phyloP scores from a whole-genome alignment of 2,113 vertebrate species.

The Pterophyllum scalare region DNA sequence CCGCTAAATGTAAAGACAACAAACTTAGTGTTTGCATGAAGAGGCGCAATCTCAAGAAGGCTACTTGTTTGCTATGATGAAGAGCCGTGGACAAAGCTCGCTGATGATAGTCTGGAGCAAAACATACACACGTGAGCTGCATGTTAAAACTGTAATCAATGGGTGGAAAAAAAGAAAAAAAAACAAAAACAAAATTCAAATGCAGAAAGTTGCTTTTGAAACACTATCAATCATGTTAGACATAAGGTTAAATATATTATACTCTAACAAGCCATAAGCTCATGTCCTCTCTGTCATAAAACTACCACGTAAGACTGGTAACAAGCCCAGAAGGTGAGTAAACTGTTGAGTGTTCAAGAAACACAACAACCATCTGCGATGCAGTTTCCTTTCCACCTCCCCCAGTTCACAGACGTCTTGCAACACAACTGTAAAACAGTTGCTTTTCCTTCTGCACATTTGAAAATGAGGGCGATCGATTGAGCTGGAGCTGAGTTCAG shows the following conservation, averaged over 20 bases:
- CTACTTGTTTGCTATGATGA: neutral
- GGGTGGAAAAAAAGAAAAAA: neutral
- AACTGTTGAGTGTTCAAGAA: slow-evolving; percentile 68
- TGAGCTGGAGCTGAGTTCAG: slow-evolving; percentile 63
- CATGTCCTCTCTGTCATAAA: slow-evolving; percentile 38
- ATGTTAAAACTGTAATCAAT: slow-evolving; percentile 10
- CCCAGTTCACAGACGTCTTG: slow-evolving; percentile 73
- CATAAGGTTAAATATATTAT: slow-evolving; percentile 41
- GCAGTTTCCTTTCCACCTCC: slow-evolving; percentile 75
- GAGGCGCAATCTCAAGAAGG: neutral
- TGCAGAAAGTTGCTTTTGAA: slow-evolving; percentile 18
- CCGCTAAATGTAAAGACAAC: neutral
- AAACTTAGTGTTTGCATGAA: neutral
- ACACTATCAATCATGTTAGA: slow-evolving; percentile 5
- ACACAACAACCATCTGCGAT: slow-evolving; percentile 73
- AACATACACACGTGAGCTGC: neutral
- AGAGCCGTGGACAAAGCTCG: too few species aligned
- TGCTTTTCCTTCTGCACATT: slow-evolving; percentile 72
- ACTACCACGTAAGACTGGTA: slow-evolving; percentile 54
- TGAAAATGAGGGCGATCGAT: slow-evolving; percentile 76
- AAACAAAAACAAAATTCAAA: slow-evolving; percentile 1
- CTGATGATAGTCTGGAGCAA: neutral
- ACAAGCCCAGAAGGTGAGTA: slow-evolving; percentile 74
- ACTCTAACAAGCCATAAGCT: slow-evolving; percentile 37
- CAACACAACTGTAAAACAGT: slow-evolving; percentile 72